These are phyloP conservation scores for Emmelina monodactyla DNA, from an alignment of 2,888 invertebrate genomes.

Conservation along the genomic window DNA sequence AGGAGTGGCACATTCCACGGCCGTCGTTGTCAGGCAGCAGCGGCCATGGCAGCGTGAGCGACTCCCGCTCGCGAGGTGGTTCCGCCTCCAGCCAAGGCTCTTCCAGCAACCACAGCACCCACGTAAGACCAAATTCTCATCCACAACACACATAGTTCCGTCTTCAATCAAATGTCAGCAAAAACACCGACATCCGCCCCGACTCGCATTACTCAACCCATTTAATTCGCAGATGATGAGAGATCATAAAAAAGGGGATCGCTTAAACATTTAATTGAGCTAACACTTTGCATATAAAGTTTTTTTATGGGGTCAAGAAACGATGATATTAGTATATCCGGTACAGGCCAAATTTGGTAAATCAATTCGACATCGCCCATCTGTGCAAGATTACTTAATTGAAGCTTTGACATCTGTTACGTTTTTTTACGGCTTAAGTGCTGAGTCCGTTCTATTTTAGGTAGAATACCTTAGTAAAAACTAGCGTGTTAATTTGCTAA, in stretches of 20 bases:
- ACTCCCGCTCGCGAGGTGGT: constrained; percentile 56
- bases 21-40: constrained; percentile 73
- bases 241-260: neutral
- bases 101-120: constrained; percentile 78
- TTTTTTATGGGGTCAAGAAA: constrained; percentile 1
- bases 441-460: no score
- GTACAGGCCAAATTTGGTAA: neutral
- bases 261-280: neutral
- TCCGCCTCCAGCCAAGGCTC: constrained; percentile 71
- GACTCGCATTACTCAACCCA: neutral
- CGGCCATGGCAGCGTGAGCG: constrained; percentile 36
- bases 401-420: no score
- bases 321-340: neutral
- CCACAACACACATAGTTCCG: neutral
- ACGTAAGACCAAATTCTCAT: constrained; percentile 75
- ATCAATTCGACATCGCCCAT: constrained; percentile 22
- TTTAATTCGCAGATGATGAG: neutral
- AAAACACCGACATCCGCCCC: neutral
- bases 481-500: no score
- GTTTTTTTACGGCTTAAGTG: no score
- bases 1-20: constrained; percentile 82
- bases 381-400: constrained; percentile 17
- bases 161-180: neutral
- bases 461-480: no score
- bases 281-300: neutral